phyloP scores from a whole-genome alignment of 2,113 vertebrate genomes.

The Microcebus ravelobensis region DNA sequence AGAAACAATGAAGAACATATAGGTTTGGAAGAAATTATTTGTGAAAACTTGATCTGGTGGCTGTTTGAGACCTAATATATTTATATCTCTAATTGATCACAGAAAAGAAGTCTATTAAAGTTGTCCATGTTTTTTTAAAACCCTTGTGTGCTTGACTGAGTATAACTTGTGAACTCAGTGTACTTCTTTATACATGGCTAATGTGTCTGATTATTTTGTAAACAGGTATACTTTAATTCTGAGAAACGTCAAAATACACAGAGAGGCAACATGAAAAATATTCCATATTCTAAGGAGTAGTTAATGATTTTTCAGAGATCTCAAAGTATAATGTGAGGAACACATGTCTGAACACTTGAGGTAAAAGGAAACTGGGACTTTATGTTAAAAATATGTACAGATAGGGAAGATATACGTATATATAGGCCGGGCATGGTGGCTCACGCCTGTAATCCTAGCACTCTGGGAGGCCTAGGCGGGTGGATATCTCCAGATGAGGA shows the following conservation, averaged over 20 bases:
- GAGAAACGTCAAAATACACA: not conserved
- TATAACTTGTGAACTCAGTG: not conserved
- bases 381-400: not conserved
- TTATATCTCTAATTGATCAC: not conserved
- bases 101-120: not conserved
- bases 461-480: no score
- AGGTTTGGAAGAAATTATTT: not conserved
- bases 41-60: not conserved
- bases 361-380: slow-evolving; percentile 18
- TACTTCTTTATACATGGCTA: not conserved
- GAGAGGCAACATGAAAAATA: not conserved
- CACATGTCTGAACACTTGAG: not conserved
- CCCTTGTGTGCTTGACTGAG: not conserved
- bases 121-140: not conserved
- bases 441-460: no score
- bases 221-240: slow-evolving; percentile 19
- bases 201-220: not conserved
- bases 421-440: not conserved
- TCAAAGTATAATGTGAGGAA: not conserved
- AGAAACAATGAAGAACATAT: not conserved
- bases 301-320: slow-evolving; percentile 4
- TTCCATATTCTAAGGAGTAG: slow-evolving; percentile 2
- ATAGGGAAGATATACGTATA: not conserved
- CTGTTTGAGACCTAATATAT: slow-evolving; percentile 8
- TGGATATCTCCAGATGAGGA: no score